Percentiles rank a stretch among this genome's conserved stretches.
phyloP scores from a whole-genome alignment of 2,797 vertebrate genomes.

The Coregonus ussuriensis region DNA sequence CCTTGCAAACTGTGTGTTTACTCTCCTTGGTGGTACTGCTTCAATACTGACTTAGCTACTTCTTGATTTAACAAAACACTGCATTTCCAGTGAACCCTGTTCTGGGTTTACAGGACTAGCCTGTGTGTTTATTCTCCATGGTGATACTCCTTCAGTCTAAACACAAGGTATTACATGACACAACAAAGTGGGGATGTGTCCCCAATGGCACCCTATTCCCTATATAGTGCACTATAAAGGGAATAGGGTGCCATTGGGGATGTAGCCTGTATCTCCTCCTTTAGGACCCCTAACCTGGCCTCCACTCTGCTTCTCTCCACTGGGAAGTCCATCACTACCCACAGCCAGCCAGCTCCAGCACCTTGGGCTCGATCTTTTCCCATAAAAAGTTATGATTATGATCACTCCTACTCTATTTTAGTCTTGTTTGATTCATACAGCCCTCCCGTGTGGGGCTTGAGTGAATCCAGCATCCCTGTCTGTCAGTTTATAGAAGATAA shows the following conservation, averaged over 20 bases:
- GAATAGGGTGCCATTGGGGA: too few species aligned
- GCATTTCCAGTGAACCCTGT: too few species aligned
- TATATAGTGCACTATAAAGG: neutral
- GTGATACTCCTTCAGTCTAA: neutral
- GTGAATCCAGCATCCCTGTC: neutral
- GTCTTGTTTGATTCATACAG: neutral
- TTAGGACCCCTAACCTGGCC: neutral
- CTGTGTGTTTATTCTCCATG: neutral
- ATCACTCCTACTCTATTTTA: neutral
- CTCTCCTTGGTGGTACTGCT: neutral
- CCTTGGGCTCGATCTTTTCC: neutral
- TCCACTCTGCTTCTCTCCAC: neutral
- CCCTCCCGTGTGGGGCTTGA: neutral
- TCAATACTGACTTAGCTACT: neutral
- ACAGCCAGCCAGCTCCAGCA: neutral
- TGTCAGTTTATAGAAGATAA: neutral
- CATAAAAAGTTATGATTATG: neutral
- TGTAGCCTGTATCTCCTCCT: neutral
- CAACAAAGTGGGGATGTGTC: too few species aligned
- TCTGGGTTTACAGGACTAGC: too few species aligned
- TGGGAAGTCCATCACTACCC: neutral
- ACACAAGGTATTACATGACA: neutral
- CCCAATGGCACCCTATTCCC: neutral
- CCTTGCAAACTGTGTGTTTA: constrained; percentile 19
- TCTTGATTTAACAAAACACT: too few species aligned